These are phyloP conservation scores for Epicauta chinensis DNA, from an alignment of 1,140 invertebrate species.

Conservation along the genomic window DNA sequence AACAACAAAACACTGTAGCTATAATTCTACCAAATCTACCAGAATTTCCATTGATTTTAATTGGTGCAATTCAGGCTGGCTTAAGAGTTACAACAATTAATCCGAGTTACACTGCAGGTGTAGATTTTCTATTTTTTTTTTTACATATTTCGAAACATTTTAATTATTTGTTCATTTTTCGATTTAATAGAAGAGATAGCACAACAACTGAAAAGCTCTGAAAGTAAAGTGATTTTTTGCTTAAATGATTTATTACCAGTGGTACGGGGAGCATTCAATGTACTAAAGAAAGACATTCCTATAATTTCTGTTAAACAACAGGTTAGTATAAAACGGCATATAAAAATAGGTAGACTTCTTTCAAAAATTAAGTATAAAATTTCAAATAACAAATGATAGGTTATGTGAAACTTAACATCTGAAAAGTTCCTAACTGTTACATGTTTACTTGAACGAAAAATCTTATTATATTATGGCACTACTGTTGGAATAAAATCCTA, in stretches of 20 bases:
- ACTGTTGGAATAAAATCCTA: no score
- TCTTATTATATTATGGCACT: no score
- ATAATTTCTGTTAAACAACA: not conserved
- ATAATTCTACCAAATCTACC: conserved; percentile 68
- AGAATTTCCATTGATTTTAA: conserved; percentile 58
- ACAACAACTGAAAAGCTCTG: conserved; percentile 56
- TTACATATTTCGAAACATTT: not conserved
- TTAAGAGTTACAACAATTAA: conserved; percentile 68
- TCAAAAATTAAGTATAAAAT: no score
- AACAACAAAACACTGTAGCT: not conserved
- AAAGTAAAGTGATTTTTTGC: conserved; percentile 61
- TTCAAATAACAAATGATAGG: no score
- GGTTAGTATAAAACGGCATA: conserved; percentile 44
- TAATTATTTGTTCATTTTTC: not conserved
- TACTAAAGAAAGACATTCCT: conserved; percentile 10
- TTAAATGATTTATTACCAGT: conserved; percentile 46
- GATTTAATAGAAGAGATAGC: conserved; percentile 44
- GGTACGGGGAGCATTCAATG: conserved; percentile 43
- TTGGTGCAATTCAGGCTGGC: conserved; percentile 63
- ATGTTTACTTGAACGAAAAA: no score
- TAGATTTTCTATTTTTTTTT: not conserved
- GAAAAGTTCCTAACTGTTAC: no score
- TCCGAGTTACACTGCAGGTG: conserved; percentile 72
- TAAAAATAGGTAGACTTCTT: no score
- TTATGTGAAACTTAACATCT: no score